Percentiles rank a stretch among this genome's conserved stretches.
These are phyloP conservation scores for Prietella phreatophila DNA, from an alignment of 2,113 vertebrate genomes.

Conservation along the genomic window DNA sequence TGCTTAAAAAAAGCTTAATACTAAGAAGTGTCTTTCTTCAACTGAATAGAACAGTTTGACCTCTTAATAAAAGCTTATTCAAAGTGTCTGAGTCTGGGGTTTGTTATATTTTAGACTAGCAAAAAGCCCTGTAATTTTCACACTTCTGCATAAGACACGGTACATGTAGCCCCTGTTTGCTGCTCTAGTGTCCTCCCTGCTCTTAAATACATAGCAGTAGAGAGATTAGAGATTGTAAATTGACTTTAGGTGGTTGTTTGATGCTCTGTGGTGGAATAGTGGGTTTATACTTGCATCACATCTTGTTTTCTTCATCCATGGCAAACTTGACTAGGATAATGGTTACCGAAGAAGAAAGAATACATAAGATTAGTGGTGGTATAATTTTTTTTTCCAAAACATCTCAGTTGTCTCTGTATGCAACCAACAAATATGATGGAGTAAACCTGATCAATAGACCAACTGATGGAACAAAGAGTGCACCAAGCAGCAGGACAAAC, in stretches of 20 bases:
- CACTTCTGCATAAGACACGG: background rate
- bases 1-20: background rate
- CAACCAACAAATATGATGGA: background rate
- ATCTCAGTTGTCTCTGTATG: background rate
- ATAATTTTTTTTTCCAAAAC: background rate
- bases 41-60: background rate
- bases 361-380: background rate
- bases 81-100: background rate
- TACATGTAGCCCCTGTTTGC: background rate
- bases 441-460: background rate
- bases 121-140: background rate
- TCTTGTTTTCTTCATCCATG: background rate
- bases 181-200: background rate
- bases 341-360: background rate
- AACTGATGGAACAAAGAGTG: background rate
- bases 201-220: background rate
- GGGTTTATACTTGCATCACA: background rate
- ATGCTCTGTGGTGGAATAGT: background rate
- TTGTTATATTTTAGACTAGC: background rate
- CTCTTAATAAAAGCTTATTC: background rate
- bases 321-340: background rate
- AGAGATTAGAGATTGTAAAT: too few species aligned
- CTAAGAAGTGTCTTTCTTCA: background rate
- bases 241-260: background rate
- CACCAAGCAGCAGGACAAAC: background rate